These are phyloP conservation scores for Dasysyrphus tricinctus DNA, from an alignment of 2,888 invertebrate genomes.

Conservation along the genomic window DNA sequence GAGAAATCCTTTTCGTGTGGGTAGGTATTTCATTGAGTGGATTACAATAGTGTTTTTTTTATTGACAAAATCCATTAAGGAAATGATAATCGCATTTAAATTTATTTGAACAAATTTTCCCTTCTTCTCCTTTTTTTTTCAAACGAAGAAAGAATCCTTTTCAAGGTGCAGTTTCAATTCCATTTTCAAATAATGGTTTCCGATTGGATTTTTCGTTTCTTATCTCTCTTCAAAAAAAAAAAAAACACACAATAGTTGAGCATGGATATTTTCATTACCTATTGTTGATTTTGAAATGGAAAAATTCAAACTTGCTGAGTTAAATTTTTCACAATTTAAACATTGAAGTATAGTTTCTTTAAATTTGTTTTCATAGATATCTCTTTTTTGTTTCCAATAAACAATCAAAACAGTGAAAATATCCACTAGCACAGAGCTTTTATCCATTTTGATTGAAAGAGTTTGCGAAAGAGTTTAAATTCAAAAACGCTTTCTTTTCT, in stretches of 20 bases:
- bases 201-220: slow-evolving; percentile 18
- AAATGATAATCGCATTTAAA: slow-evolving; percentile 58
- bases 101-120: slow-evolving; percentile 36
- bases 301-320: neutral
- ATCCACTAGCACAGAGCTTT: no score
- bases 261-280: neutral
- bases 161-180: slow-evolving; percentile 11
- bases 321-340: no score
- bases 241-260: neutral
- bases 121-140: neutral
- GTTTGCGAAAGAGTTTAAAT: no score
- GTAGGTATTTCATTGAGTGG: slow-evolving; percentile 6
- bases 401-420: no score
- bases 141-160: slow-evolving; percentile 3
- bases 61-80: slow-evolving; percentile 54
- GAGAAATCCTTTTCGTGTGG: no score
- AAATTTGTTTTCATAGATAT: no score
- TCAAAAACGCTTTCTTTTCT: no score
- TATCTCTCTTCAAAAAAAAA: neutral
- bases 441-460: no score
- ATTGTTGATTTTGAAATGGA: neutral
- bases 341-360: no score
- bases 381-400: no score
- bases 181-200: slow-evolving; percentile 14
- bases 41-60: slow-evolving; percentile 31